Evolutionary conservation across 2,797 vertebrate species (phyloP).

Genomic region (Cichlasoma orientale): DNA sequence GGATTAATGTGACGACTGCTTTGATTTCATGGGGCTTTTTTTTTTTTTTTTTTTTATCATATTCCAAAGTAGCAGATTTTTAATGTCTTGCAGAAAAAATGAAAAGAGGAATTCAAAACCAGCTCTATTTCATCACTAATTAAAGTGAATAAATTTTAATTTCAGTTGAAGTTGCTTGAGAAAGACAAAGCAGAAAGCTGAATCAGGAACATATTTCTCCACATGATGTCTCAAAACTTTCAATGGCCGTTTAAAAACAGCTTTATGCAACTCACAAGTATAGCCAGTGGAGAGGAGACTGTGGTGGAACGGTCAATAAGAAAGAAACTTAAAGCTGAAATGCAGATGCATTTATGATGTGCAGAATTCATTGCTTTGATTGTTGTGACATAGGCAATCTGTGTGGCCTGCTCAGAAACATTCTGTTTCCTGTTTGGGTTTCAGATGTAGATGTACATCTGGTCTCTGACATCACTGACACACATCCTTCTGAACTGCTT

Average conservation of each 20-base stretch:
- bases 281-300: fast-evolving
- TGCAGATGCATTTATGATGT: background rate
- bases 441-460: background rate
- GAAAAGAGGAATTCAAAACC: background rate
- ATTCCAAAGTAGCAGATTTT: background rate
- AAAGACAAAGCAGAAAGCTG: background rate
- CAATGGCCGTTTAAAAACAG: background rate
- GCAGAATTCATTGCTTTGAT: background rate
- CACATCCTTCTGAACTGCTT: background rate
- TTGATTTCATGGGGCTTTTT: background rate
- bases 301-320: background rate
- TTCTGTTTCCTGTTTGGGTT: background rate
- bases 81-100: background rate
- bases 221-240: background rate
- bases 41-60: background rate
- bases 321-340: background rate
- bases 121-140: background rate
- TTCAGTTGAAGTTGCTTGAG: background rate
- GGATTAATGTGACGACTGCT: background rate
- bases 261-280: background rate
- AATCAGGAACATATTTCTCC: background rate
- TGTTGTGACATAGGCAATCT: background rate
- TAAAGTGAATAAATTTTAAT: background rate
- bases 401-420: background rate
- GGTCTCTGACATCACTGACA: background rate